Base-by-base conservation (phyloP, 2,797 vertebrate genomes). In the Eidolon dupreanum region DNA sequence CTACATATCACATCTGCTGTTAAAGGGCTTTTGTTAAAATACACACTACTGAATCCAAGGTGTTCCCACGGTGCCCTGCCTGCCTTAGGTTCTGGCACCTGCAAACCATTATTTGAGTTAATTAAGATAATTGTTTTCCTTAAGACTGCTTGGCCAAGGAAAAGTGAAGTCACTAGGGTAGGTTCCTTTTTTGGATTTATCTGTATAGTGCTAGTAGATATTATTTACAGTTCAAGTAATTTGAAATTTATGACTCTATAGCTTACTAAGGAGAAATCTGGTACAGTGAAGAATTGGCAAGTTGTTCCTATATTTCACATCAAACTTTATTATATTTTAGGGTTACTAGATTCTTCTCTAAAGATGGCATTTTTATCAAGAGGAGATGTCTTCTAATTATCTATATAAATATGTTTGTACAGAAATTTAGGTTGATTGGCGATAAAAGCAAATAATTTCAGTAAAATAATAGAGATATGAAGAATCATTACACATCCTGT, bases 111-210 rank as follows among this genome's bases (percentile, higher is more conserved):
- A 81, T 78, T 92, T 93, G 38, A 97, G 61, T 75, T 96, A 94
- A 96, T 96, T 89, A 96, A 95, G 31, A 77, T 90, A 85, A 93
- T 87, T 93, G 59, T 89, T 97, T 96, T 93, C 22, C 53, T n/a
- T 77, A 87, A 95, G 26, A 81, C 24, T 81, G 65, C 74, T 88
- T 89, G 61, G 41, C 53, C 49, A 90, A 66, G 59, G 55, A 65
- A 94, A 95, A 83, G 2, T 49, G 20, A 83, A 96, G 15, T 53
- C 59, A 83, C 28, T 43, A 38, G n/a, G 20, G 78, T 53, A n/a
- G 7, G 33, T 78, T 70, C 31, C 13, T 68, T 43, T 84, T 71
- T 46, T 83, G n/a, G 1, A 68, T 53, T 53, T 13, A 74, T 78
- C 17, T 95, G 38, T 78, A 38, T 11, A 77, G 36, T 82, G 38